Base-by-base conservation (phyloP, 2,113 vertebrate species). In the Entomyzon cyanotis region DNA sequence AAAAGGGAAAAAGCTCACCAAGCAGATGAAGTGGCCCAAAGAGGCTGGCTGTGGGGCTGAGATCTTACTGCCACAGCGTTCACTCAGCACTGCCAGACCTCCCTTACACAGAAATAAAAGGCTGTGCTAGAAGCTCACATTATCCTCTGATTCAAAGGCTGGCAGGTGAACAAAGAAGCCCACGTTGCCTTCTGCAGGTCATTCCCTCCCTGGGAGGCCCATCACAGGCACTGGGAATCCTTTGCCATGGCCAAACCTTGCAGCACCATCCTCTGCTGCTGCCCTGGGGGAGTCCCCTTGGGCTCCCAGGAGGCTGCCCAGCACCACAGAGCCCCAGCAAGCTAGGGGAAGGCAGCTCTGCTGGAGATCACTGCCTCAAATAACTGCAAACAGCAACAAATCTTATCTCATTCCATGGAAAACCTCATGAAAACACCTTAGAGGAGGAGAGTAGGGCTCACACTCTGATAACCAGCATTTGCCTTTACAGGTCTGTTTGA, bases 241-340 rank as follows among this genome's bases (percentile, higher is more conserved):
- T 91, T 10, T 81, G 37, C 41, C 47, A 4, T 6, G 31, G 47
- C 15, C 91, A 81, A 50, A 28, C 25, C 52, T 63, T 37, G 17
- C 56, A 55, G 42, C 6, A 20, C 12, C 39, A 70, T 15, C 35
- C 41, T 37, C 35, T 46, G 52, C 42, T 84, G 68, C 52, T 68
- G 82, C 2, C 0, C 31, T 78, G 55, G 7, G 4, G 23, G 19
- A 28, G 15, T 20, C 0, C 16, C 35, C 58, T 30, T 35, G 0
- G 0, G 15, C 49, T 59, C 19, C 37, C 46, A 46, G 55, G 18
- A 89, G 22, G 28, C 65, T 68, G 56, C 25, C 50, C 4, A 5
- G 70, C 62, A 60, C 35, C 37, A n/a, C 0, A 0, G 69, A 19
- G 47, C 13, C 21, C 42, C 35, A 20, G 53, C 16, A 79, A 67